phyloP scores from a whole-genome alignment of 2,113 vertebrate species.

The Aptenodytes forsteri region DNA sequence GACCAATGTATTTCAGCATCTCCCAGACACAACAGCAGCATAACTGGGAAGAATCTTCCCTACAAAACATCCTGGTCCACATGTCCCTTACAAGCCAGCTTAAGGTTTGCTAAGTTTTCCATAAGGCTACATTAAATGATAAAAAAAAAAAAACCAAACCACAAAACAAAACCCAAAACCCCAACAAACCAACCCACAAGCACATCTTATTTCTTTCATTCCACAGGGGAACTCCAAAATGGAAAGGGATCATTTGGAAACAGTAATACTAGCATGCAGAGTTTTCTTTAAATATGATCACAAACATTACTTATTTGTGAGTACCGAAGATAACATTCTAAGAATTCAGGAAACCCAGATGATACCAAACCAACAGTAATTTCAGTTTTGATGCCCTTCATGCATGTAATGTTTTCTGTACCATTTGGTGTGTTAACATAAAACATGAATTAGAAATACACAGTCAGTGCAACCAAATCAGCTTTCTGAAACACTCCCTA shows the following conservation, averaged over 20 bases:
- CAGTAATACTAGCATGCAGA: not conserved
- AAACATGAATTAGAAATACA: constrained; percentile 26
- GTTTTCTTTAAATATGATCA: not conserved
- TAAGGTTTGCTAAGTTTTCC: not conserved
- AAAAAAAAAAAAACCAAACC: not conserved
- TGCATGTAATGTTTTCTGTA: not conserved
- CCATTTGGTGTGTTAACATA: constrained; percentile 7
- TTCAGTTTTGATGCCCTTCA: not conserved
- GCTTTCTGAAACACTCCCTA: not conserved
- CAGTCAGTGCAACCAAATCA: not conserved
- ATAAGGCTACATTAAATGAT: not conserved
- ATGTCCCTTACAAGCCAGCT: not conserved
- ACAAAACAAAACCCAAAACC: not conserved
- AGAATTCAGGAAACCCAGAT: not conserved
- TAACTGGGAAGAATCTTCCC: not conserved
- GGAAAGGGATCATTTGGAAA: not conserved
- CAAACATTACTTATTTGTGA: not conserved
- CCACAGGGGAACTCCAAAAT: not conserved
- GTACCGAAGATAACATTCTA: not conserved
- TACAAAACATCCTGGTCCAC: not conserved
- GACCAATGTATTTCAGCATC: not conserved
- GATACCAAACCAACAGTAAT: not conserved
- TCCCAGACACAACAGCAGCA: not conserved
- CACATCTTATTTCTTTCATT: not conserved
- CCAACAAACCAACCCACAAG: not conserved